Evolutionary conservation across 2,888 invertebrate species (phyloP), one percentile per base, ranked within the genome.

Genomic region (Pharmacophagus antenor): DNA sequence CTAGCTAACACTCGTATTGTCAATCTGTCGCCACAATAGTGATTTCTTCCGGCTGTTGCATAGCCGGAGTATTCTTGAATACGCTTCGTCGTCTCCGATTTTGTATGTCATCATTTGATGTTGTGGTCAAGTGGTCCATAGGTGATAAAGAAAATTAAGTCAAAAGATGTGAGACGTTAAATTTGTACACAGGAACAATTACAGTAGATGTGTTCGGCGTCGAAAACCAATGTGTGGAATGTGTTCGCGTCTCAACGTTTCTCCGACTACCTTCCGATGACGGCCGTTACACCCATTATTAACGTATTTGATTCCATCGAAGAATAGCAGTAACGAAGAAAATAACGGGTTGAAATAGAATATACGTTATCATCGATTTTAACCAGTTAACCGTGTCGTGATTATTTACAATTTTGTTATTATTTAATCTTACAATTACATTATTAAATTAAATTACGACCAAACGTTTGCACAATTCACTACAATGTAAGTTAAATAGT

Each of bases 171-270:
- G 17, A 42, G 6, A 42, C 5, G n/a, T 42, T 17, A 42, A 41
- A 17, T 42, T 42, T 42, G 15, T 42, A 42, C 17, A 42, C 42
- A 42, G 42, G 42, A 42, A 42, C 15, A 10, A 42, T 42, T 42
- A 42, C 17, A 42, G 42, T 17, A 42, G 41, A 42, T 2, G 18
- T 8, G 4, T n/a, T 7, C 42, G 15, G 7, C 0, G 18, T 17
- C 42, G 42, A 17, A 42, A 42, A 42, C 8, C 42, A 17, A 0
- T 42, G 4, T 42, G n/a, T 6, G 42, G 18, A 42, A 6, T 42
- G 7, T 42, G 17, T 17, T 42, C 42, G 15, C 31, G 31, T 31
- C 31, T 31, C 31, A 31, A 31, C 31, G 12, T 31, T 15, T 2
- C 5, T 27, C 12, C 2, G 31, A 31, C 15, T 10, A 3, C 31